These are phyloP conservation scores for Stenodera caucasica DNA, from an alignment of 2,888 invertebrate species.

Conservation along the genomic window DNA sequence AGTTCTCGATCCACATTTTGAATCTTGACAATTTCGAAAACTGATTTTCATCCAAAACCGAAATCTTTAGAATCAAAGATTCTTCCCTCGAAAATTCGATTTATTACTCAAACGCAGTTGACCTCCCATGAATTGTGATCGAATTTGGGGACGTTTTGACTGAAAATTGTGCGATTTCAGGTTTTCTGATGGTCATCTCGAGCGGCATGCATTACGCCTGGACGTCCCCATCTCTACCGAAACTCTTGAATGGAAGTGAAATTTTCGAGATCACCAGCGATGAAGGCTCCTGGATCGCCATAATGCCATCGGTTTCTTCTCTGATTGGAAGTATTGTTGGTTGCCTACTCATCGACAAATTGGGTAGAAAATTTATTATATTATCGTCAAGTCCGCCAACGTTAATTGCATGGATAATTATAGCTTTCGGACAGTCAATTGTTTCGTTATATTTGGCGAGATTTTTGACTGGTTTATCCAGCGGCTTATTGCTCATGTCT, in stretches of 20 bases:
- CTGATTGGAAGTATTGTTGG: conserved; percentile 65
- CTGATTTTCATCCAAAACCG: too few species aligned
- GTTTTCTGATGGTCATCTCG: too few species aligned
- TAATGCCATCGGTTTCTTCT: conserved; percentile 64
- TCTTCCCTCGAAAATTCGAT: too few species aligned
- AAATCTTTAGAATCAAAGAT: too few species aligned
- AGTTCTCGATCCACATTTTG: too few species aligned
- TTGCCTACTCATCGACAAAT: conserved; percentile 65
- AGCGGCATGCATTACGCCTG: conserved; percentile 59
- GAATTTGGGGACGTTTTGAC: too few species aligned
- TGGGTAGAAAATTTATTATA: conserved; percentile 70
- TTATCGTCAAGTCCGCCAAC: conserved; percentile 64
- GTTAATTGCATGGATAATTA: conserved; percentile 65
- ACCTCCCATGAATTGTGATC: too few species aligned
- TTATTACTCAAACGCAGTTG: too few species aligned
- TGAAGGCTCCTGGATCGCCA: conserved; percentile 66
- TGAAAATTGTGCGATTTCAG: too few species aligned
- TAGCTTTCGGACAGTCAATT: conserved; percentile 59
- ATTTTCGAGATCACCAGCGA: conserved; percentile 57
- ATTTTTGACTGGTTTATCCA: conserved; percentile 64
- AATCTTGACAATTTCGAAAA: too few species aligned
- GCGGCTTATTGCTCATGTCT: conserved; percentile 50
- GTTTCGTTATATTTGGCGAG: conserved; percentile 57
- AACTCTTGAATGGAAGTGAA: background rate
- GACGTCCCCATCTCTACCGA: conserved; percentile 62